Base-by-base conservation (phyloP, 2,888 invertebrate species). In the Diloba caeruleocephala region DNA sequence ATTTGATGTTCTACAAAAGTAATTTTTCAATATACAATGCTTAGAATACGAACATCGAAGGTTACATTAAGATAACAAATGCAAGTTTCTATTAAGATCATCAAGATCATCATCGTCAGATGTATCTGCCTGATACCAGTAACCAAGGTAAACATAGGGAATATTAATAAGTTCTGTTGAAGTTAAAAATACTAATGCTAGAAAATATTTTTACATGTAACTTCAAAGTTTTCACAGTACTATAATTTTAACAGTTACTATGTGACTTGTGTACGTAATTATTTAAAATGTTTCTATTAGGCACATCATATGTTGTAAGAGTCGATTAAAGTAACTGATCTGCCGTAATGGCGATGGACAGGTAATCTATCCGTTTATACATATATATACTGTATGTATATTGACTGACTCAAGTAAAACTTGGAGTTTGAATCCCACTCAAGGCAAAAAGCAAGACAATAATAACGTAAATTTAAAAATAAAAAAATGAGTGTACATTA, bases 31-130 rank as follows among this genome's bases (percentile, higher is more conserved):
- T 70, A 69, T 46, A 54, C 13, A 71, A 57, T 63, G 61, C 59
- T 62, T 72, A 65, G 28, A 69, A 71, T 79, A 81, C 79, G 83
- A 90, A 86, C 83, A 83, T 86, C 79, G 78, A 85, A 78, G 72
- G 79, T 81, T 74, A 60, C 68, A 39, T 54, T 55, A 55, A 60
- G 63, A 76, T 81, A 75, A 75, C 65, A 68, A n/a, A 74, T 78
- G 66, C 71, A 65, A 70, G 49, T 63, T 58, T 57, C 54, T 43
- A 63, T 43, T 62, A 59, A 26, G 29, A 53, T 51, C 44, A 50
- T 54, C 58, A 69, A 62, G 74, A 68, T 56, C 65, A 46, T 52
- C 61, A 53, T 39, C 64, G 14, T 37, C 31, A 45, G 37, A 32
- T 46, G 34, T 45, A 29, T 37, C 51, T 26, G 45, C 36, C 37